Evolutionary conservation across 2,113 vertebrate genomes (phyloP), one percentile per base, ranked within the genome.

Genomic region (Gopherus evgoodei): DNA sequence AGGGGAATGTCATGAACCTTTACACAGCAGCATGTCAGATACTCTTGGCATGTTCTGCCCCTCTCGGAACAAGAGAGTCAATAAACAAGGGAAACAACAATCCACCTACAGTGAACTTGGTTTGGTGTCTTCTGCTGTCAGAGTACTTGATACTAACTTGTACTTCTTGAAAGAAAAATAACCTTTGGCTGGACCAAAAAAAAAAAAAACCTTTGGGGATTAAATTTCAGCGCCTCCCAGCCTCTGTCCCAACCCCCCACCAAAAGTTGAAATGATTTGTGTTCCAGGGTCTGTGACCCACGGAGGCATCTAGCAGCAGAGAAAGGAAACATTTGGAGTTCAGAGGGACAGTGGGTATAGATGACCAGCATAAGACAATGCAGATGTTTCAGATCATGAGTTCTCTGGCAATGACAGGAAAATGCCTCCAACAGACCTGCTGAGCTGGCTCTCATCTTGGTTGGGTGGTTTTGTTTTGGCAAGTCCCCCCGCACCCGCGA

Each of bases 251-350:
- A 97, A 97, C 96, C 98, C 97, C 98, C 98, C 98, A 98, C 98
- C 84, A 97, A 98, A 97, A 97, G 96, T 97, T 97, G 98, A 98
- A 98, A 98, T 99, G 99, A 99, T 99, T 99, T 99, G 99, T 99
- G 99, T 98, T 98, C 90, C 90, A 98, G 98, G 99, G 99, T 98
- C 97, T 98, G 98, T 99, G 99, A 99, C 99, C 99, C 98, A 98
- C 98, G 90, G 98, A 98, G 98, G 99, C 99, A 99, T 99, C 97
- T 98, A 99, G 98, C 98, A 98, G 98, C 95, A 88, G 96, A 91
- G 94, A 99, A 98, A 98, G 98, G 98, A 99, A 99, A 98, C 99
- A 98, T 98, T 99, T 98, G 98, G 98, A 99, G 99, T 98, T 98
- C 98, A 98, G 98, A 98, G 98, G 97, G 97, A 98, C 97, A 97